Base-by-base conservation (phyloP, 2,888 invertebrate genomes). In the Agonopterix alstromeriana region DNA sequence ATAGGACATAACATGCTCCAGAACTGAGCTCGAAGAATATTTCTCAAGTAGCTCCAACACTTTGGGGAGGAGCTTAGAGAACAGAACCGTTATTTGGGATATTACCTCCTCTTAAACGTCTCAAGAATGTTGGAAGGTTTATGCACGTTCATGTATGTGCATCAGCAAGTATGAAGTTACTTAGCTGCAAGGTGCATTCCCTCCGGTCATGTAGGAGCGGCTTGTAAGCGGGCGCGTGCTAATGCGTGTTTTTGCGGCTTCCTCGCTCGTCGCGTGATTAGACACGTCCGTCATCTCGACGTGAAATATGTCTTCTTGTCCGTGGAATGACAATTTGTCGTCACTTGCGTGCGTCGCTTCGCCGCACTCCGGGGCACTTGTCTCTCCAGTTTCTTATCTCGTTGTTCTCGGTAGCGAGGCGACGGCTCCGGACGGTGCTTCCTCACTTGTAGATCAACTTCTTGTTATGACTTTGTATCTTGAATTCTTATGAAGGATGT, bases 171-270 rank as follows among this genome's bases (percentile, higher is more conserved):
- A 3, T 7, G 1, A 5, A 27, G 27, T 5, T 27, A 5, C 27
- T 27, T 27, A 27, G 27, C 27, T 27, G 27, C 40, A 10, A 10
- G 40, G 40, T 40, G 40, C 40, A 40, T 40, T 40, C n/a, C 40
- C n/a, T 10, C 7, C 10, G 40, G n/a, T n/a, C 40, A 10, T n/a
- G n/a, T 10, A 7, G 40, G n/a, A 10, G 5, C n/a, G 27, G 7
- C 27, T 27, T 7, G 27, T 27, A 27, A 27, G n/a, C 5, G 44
- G 9, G 36, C 36, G 44, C 44, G 44, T 14, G 44, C 44, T 44
- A 44, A 44, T 44, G 46, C 41, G 41, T n/a, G 46, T 35, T 27
- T 42, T 46, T 42, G 46, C 42, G 46, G 12, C 43, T 9, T 38
- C n/a, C n/a, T 38, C 11, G 48, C 38, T 10, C 14, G 44, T n/a